Percentiles rank a stretch among this genome's conserved stretches.
These are phyloP conservation scores for Masnerella sp. DNA, from an alignment of 2,888 invertebrate genomes.

Conservation along the genomic window DNA sequence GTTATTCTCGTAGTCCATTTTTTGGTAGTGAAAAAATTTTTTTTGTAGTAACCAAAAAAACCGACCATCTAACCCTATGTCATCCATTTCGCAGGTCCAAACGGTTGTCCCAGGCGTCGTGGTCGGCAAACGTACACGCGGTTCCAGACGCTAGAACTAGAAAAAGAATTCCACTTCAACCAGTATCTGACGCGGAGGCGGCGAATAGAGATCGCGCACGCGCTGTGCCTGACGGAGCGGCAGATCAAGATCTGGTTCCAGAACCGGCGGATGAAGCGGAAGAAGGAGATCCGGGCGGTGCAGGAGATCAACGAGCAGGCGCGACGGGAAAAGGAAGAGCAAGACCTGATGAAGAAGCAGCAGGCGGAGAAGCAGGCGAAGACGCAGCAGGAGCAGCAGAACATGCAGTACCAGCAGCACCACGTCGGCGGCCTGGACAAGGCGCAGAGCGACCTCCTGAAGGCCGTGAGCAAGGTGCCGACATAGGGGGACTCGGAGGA, in stretches of 20 bases:
- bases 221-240: slow-evolving; percentile 95
- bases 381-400: slow-evolving; percentile 85
- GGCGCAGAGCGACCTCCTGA: slow-evolving; percentile 86
- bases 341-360: slow-evolving; percentile 94
- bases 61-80: too few species aligned
- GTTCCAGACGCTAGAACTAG: slow-evolving; percentile 98
- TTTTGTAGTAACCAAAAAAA: too few species aligned
- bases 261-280: slow-evolving; percentile 97
- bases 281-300: slow-evolving; percentile 95
- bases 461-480: slow-evolving; percentile 87
- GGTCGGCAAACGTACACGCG: slow-evolving; percentile 98
- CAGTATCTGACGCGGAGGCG: slow-evolving; percentile 97
- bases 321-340: slow-evolving; percentile 92
- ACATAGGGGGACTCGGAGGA: slow-evolving; percentile 81
- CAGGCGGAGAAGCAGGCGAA: slow-evolving; percentile 92
- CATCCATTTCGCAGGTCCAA: slow-evolving; percentile 91
- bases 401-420: slow-evolving; percentile 84
- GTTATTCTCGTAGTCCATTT: too few species aligned
- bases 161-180: slow-evolving; percentile 99
- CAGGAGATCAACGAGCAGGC: slow-evolving; percentile 97
- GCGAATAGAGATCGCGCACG: slow-evolving; percentile 98
- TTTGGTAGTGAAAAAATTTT: too few species aligned
- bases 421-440: slow-evolving; percentile 87
- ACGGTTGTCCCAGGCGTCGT: slow-evolving; percentile 94
- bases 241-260: slow-evolving; percentile 99